phyloP scores from a whole-genome alignment of 2,888 invertebrate genomes.

The Pegoplata infirma region DNA sequence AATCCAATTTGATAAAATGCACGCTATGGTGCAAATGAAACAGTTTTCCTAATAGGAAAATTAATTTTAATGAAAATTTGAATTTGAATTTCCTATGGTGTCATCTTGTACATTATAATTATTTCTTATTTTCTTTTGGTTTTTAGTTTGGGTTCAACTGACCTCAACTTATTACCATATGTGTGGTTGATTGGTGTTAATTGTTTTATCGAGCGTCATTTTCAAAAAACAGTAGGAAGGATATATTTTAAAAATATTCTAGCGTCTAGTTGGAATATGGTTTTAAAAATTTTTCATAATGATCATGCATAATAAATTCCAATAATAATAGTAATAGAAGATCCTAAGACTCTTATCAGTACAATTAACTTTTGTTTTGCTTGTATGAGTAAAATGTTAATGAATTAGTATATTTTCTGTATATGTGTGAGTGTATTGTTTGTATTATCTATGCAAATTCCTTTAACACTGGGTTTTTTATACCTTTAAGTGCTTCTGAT shows the following conservation, averaged over 20 bases:
- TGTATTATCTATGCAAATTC: conserved; percentile 59
- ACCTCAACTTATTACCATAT: conserved; percentile 44
- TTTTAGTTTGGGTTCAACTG: conserved; percentile 9
- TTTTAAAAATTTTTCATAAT: conserved; percentile 2
- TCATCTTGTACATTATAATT: conserved; percentile 47
- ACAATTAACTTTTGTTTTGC: neutral
- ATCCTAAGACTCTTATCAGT: neutral
- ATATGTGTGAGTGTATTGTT: neutral
- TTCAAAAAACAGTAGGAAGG: neutral
- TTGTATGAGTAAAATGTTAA: neutral
- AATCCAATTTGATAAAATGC: neutral
- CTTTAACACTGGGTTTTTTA: conserved; percentile 8
- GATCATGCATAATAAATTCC: conserved; percentile 23
- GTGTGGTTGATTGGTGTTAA: conserved; percentile 52
- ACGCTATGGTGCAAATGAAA: neutral
- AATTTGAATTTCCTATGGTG: conserved; percentile 43
- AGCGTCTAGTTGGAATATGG: conserved; percentile 23
- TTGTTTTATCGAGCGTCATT: conserved; percentile 52
- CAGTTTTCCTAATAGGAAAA: conserved; percentile 38
- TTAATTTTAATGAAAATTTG: conserved; percentile 33
- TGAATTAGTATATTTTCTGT: neutral
- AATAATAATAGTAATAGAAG: neutral
- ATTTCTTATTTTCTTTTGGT: conserved; percentile 5
- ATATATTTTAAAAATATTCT: conserved; percentile 5
- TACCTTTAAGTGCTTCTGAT: conserved; percentile 44